These are phyloP conservation scores for Eledona agricola DNA, from an alignment of 2,888 invertebrate species.

Conservation along the genomic window DNA sequence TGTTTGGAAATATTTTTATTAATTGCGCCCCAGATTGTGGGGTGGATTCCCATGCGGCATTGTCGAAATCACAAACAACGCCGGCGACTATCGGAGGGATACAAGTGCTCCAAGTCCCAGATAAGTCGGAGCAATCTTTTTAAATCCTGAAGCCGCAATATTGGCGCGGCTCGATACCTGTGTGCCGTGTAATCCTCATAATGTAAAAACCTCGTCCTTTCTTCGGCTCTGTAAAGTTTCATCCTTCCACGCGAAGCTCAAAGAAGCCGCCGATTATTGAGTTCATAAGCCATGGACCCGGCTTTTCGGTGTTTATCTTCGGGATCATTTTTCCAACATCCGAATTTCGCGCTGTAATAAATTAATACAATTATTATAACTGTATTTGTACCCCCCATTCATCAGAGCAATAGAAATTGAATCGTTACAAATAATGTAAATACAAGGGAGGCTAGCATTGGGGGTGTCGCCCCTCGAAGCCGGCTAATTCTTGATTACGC, in stretches of 20 bases:
- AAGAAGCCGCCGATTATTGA: constrained; percentile 58
- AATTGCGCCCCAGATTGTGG: constrained; percentile 10
- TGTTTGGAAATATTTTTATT: constrained; percentile 20
- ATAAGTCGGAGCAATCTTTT: constrained; percentile 61
- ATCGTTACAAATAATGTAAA: constrained; percentile 62
- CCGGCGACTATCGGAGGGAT: constrained; percentile 13
- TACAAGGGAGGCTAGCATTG: constrained; percentile 47
- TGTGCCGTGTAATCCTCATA: constrained; percentile 60
- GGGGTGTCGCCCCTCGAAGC: constrained; percentile 55
- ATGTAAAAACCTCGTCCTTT: constrained; percentile 62
- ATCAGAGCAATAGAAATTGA: constrained; percentile 60
- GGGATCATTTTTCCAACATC: neutral
- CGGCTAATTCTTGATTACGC: constrained; percentile 60
- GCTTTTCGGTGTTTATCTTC: neutral
- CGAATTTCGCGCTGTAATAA: constrained; percentile 8
- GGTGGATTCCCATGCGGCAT: constrained; percentile 12
- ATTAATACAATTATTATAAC: constrained; percentile 39
- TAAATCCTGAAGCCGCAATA: constrained; percentile 58
- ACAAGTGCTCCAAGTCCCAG: constrained; percentile 51
- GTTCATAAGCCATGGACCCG: constrained; percentile 35
- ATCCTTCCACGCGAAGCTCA: constrained; percentile 59
- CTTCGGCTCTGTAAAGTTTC: constrained; percentile 58
- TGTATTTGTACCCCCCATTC: constrained; percentile 49
- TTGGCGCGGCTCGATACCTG: constrained; percentile 57
- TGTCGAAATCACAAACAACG: constrained; percentile 14